Base-by-base conservation (phyloP, 1,140 invertebrate species). In the Pemphigus obesinymphae region DNA sequence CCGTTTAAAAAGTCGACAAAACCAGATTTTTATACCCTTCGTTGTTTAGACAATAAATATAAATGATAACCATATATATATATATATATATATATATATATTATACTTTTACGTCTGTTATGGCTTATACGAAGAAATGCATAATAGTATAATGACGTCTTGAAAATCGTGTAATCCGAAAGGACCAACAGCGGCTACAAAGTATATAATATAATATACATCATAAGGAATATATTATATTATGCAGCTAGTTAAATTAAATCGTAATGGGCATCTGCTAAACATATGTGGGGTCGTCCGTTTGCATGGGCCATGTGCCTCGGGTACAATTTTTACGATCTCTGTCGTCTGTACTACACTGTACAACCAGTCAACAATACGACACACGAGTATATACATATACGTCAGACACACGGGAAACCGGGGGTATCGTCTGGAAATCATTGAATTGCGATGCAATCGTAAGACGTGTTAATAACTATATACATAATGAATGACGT, bases 181-280 rank as follows among this genome's bases (percentile, higher is more conserved):
- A 45, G 15, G 7, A 20, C 45, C 20, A 10, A 53, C 29, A 50
- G 29, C 26, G 34, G 23, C 31, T 76, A 58, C n/a, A n/a, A 45
- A 45, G 43, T 45, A 45, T 45, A 45, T 45, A 45, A n/a, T 40
- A 40, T 40, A n/a, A 40, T 40, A 40, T 40, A 40, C 10, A 11
- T 58, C n/a, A 45, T 17, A 80, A 17, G 26, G 31, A 20, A 8
- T 34, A 45, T n/a, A n/a, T n/a, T n/a, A n/a, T n/a, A 75, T 17
- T 50, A 37, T 40, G 20, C 31, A 45, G 23, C 23, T 48, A 34
- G 45, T 73, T 20, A 61, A 61, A 80, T 61, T 29, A 43, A 80
- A 80, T 26, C 20, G 17, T 29, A 29, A 63, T 45, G 76, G 55
- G 55, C 76, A 80, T 80, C 76, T 80, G 76, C 55, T 80, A 80